Evolutionary conservation across 2,888 invertebrate genomes (phyloP).

Genomic region (Aricia artaxerxes): DNA sequence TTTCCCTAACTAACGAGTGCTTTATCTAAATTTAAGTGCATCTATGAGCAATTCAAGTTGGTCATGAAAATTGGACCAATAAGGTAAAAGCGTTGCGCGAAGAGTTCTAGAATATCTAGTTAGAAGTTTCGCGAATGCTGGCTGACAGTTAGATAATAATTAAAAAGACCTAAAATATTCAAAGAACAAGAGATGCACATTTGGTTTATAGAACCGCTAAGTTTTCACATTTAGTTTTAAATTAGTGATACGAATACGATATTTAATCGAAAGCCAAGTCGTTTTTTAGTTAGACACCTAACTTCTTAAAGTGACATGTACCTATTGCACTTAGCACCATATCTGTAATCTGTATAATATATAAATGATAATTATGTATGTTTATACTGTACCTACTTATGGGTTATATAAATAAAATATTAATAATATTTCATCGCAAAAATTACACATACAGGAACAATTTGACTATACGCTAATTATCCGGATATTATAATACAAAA

Average conservation of each 20-base stretch:
- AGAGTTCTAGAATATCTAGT: conserved; percentile 43
- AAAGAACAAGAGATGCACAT: conserved; percentile 29
- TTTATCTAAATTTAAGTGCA: conserved; percentile 66
- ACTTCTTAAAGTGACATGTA: conserved; percentile 17
- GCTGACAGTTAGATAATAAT: conserved; percentile 13
- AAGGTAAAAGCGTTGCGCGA: conserved; percentile 52
- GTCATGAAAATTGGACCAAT: conserved; percentile 64
- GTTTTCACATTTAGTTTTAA: conserved; percentile 55
- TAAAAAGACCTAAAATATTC: conserved; percentile 24
- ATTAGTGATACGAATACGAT: conserved; percentile 7
- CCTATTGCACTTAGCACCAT: conserved; percentile 24
- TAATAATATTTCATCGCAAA: conserved; percentile 22
- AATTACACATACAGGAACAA: conserved; percentile 30
- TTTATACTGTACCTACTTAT: conserved; percentile 26
- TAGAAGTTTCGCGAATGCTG: conserved; percentile 39
- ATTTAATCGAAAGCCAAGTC: conserved; percentile 16
- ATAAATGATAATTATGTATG: conserved; percentile 8
- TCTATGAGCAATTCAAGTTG: conserved; percentile 69
- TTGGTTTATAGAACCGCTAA: conserved; percentile 49
- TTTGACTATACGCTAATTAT: conserved; percentile 26
- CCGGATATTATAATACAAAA: conserved; percentile 20
- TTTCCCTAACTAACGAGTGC: conserved; percentile 64
- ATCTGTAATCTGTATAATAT: conserved; percentile 7
- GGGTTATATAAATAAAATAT: conserved; percentile 27
- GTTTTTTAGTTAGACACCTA: conserved; percentile 13